phyloP scores from a whole-genome alignment of 1,140 invertebrate genomes.

The Nymphalis io region DNA sequence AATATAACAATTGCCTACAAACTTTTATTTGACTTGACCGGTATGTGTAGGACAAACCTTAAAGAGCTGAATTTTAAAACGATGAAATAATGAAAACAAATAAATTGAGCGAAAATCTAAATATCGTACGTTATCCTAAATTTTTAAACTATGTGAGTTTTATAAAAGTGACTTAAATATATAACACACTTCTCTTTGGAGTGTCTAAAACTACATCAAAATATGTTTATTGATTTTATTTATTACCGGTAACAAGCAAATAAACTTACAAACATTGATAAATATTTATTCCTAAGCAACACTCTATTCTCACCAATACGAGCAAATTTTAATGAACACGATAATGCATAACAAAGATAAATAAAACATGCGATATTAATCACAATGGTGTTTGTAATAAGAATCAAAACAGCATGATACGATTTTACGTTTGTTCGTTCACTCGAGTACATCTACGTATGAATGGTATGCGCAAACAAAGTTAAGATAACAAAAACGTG shows the following conservation, averaged over 20 bases:
- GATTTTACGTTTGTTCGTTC: not conserved
- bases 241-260: not conserved
- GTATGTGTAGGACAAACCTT: too few relatives aligned
- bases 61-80: too few relatives aligned
- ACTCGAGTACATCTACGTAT: not conserved
- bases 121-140: too few relatives aligned
- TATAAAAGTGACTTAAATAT: too few relatives aligned
- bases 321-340: conserved; percentile 5
- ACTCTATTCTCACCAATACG: not conserved
- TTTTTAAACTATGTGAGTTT: too few relatives aligned
- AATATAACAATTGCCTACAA: too few relatives aligned
- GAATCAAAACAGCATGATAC: not conserved
- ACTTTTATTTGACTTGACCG: too few relatives aligned
- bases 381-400: not conserved
- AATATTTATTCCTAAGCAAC: conserved; percentile 1
- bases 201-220: too few relatives aligned
- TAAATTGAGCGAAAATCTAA: too few relatives aligned
- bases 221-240: too few relatives aligned
- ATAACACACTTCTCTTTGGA: too few relatives aligned
- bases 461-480: conserved; percentile 9
- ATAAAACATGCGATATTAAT: not conserved
- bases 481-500: conserved; percentile 7
- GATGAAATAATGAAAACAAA: too few relatives aligned
- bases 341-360: not conserved
- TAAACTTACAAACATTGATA: not conserved